Base-by-base conservation (phyloP, 2,888 invertebrate species). In the Yponomeuta evonymella region DNA sequence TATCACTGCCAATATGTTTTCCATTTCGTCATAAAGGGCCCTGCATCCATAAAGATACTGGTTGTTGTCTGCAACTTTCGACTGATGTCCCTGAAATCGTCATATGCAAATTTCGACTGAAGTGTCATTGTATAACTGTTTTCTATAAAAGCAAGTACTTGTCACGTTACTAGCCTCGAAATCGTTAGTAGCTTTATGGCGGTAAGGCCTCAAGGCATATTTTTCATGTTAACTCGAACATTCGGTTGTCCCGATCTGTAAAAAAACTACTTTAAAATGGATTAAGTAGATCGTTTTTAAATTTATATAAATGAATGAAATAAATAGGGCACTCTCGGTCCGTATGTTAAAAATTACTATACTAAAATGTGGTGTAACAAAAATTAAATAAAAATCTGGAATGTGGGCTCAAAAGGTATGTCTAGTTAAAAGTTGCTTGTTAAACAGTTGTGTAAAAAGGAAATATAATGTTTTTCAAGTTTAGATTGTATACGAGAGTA, bases 381-480 rank as follows among this genome's bases (percentile, higher is more conserved):
- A 82, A 76, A 58, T 58, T 58, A 58, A 58, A 58, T 58, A 12
- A 15, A 51, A 58, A 58, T 58, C 51, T 58, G 51, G 51, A 58
- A 58, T 33, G 74, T 74, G 81, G 81, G 77, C 78, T 78, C 77
- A 77, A 79, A 74, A 75, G 58, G 30, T 82, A 83, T 78, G 77
- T 82, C 79, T 75, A 78, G 83, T 85, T 82, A 77, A 83, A 85
- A 84, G 51, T 81, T 82, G 83, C 86, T 89, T 88, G 89, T 89
- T 89, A 83, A 88, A 86, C 83, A 86, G 82, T 83, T 65, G 65
- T 65, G 33, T 29, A 65, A 68, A 43, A 68, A 84, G 83, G 85
- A 84, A 82, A 79, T 73, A 82, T 83, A 79, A 85, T 83, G 85
- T 87, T 88, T 89, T 86, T 81, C 82, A 85, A 83, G 75, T 83